These are phyloP conservation scores for Smutsia gigantea DNA, from an alignment of 2,797 vertebrate species.

Conservation along the genomic window DNA sequence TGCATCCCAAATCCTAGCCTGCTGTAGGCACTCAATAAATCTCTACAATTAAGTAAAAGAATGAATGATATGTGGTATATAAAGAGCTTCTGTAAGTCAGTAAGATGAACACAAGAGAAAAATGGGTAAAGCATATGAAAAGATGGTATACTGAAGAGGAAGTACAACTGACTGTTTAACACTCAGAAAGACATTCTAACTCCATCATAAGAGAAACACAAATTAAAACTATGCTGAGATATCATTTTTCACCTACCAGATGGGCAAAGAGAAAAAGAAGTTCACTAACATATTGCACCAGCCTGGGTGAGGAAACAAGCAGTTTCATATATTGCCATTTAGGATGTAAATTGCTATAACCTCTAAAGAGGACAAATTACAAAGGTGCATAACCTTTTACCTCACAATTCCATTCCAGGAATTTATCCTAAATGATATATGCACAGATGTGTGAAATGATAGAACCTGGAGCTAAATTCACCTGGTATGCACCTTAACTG, in stretches of 20 bases:
- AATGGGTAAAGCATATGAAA: neutral
- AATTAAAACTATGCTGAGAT: neutral
- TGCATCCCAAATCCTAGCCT: neutral
- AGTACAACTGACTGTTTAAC: neutral
- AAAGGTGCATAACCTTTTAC: neutral
- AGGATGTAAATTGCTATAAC: neutral
- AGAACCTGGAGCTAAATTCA: neutral
- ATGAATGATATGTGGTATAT: neutral
- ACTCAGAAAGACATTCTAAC: neutral
- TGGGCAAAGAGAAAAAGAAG: neutral
- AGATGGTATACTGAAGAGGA: neutral
- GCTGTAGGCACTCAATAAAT: neutral
- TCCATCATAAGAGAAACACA: neutral
- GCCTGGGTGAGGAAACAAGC: neutral
- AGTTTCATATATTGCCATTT: neutral
- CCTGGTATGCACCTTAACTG: neutral
- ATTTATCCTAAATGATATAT: neutral
- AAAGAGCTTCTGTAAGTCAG: neutral
- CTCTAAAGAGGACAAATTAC: neutral
- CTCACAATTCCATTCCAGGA: neutral
- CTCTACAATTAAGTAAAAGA: slow-evolving; percentile 1
- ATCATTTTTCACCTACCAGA: neutral
- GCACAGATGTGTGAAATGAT: neutral
- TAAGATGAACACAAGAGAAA: neutral
- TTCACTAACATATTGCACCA: neutral